phyloP scores from a whole-genome alignment of 1,140 invertebrate species.

The Caerostris extrusa region DNA sequence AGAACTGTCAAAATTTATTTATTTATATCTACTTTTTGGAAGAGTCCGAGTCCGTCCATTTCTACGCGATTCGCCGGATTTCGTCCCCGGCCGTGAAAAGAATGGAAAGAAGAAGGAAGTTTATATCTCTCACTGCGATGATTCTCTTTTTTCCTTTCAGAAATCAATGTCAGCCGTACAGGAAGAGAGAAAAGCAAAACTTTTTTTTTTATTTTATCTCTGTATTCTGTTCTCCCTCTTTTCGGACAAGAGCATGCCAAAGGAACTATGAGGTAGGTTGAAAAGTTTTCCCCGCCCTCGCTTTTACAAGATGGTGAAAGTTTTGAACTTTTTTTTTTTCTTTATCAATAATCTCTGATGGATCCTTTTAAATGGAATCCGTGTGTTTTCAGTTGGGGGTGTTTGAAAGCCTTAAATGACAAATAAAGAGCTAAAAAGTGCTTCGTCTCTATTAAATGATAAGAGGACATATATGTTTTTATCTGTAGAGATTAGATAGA shows the following conservation, averaged over 20 bases:
- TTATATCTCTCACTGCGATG: background rate
- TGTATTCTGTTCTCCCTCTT: background rate
- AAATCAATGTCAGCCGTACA: background rate
- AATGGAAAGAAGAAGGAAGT: background rate
- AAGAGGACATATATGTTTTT: too few species aligned
- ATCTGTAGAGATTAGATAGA: too few species aligned
- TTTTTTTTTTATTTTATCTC: background rate
- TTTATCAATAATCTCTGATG: too few species aligned
- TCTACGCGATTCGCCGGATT: background rate
- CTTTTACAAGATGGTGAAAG: too few species aligned
- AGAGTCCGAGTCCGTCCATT: background rate
- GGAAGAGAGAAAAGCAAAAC: background rate
- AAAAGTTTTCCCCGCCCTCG: too few species aligned
- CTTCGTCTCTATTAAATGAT: too few species aligned
- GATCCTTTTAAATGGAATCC: too few species aligned
- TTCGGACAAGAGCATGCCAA: background rate
- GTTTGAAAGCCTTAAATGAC: too few species aligned
- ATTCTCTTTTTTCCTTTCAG: background rate
- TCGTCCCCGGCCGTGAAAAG: background rate
- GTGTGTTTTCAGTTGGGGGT: too few species aligned
- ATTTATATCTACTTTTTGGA: constrained; percentile 17
- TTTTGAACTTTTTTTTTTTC: too few species aligned
- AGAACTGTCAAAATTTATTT: constrained; percentile 22
- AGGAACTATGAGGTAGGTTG: background rate
- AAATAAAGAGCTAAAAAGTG: too few species aligned